These are phyloP conservation scores for Planiliza haematocheilus DNA, from an alignment of 2,113 vertebrate genomes.

Conservation along the genomic window DNA sequence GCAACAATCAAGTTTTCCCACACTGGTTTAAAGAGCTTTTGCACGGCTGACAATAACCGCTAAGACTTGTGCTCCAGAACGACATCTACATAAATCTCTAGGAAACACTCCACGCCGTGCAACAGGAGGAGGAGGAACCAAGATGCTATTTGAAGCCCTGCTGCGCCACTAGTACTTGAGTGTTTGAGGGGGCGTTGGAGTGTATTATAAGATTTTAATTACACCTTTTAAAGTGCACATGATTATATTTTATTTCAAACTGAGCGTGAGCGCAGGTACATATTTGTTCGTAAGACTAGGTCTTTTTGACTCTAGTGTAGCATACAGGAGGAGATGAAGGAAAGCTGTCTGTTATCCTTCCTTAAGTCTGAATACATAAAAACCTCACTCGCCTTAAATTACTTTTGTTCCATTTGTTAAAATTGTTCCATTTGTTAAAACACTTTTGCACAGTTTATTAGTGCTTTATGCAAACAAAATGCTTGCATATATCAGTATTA, in stretches of 20 bases:
- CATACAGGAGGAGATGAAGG: background rate
- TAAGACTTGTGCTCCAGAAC: background rate
- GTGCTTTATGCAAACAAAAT: no score
- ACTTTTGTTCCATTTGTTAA: no score
- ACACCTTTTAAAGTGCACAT: constrained; percentile 4
- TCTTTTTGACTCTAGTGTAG: background rate
- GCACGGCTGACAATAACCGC: no score
- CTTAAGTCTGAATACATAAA: background rate
- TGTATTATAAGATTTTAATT: background rate
- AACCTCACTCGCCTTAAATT: background rate
- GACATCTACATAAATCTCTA: background rate
- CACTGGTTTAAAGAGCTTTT: no score
- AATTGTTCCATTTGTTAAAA: no score
- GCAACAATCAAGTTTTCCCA: no score
- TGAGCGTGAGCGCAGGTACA: background rate
- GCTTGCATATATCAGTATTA: background rate
- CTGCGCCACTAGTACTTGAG: background rate
- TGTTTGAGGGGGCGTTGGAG: background rate
- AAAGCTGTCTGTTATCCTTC: no score
- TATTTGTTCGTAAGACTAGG: background rate
- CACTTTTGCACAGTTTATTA: background rate
- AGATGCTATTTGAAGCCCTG: background rate
- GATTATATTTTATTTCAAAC: constrained; percentile 3
- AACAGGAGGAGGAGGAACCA: background rate
- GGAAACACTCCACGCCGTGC: background rate